Base-by-base conservation (phyloP, 2,797 vertebrate species). In the Botia kubotai region DNA sequence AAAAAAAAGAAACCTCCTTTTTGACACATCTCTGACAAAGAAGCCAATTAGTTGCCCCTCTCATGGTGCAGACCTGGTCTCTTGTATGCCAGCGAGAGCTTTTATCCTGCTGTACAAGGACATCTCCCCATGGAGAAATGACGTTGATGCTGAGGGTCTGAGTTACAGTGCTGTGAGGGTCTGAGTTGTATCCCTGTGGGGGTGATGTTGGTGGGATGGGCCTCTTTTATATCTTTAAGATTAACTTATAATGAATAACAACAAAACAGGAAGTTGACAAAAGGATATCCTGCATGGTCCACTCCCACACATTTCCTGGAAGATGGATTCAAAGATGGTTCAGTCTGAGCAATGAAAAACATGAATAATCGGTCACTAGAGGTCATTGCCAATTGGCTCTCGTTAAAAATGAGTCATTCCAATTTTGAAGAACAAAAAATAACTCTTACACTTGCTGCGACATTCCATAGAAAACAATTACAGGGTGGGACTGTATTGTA, bases 41-140 rank as follows among this genome's bases (percentile, higher is more conserved):
- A 79, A 82, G 84, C 86, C 82, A 87, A 87, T 87, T 87, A 87
- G 86, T 57, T 63, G 39, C 70, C 65, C 72, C 77, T 87, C 84
- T 86, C 74, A 83, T 81, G 75, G 81, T 11, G 62, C 71, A 72
- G 80, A 76, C 77, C 83, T 81, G 74, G 77, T 86, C 84, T 83
- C 46, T 43, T 82, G 79, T 78, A 68, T 83, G 75, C 72, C 84
- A 55, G 70, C 69, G 43, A 82, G 71, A 79, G 84, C 82, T 84
- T 87, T 87, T 83, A 86, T 87, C 68, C 82, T 52, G 48, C 66
- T 72, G 69, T 85, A 83, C 82, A 82, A 87, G 86, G 77, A 87
- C 86, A 82, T 87, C 80, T 84, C 75, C 50, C 57, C 46, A 75
- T 55, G 43, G 82, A 83, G 70, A 60, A 21, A 57, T 65, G 79